Conservation (phyloP, 2,797 vertebrate genomes). For the Enteromius radiatus region DNA sequence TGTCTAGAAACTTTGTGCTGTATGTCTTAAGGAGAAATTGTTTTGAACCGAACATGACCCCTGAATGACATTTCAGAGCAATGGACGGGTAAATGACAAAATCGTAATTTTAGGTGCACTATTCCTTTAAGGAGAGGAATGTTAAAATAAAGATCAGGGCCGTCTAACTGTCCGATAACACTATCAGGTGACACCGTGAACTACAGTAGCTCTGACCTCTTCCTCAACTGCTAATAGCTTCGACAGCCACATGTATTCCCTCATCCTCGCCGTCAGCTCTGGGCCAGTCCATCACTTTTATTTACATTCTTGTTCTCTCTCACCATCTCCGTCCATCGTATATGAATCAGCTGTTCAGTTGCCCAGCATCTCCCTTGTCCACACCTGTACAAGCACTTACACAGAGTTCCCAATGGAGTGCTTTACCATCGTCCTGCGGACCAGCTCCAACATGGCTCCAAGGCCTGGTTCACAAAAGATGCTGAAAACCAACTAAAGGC, state of each 20-base stretch:
- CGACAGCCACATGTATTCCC: conserved; percentile 64
- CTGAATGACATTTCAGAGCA: neutral
- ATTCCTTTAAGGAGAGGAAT: neutral
- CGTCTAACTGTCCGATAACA: conserved; percentile 8
- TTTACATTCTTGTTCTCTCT: conserved; percentile 58
- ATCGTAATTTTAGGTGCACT: neutral
- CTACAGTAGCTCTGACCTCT: conserved; percentile 70
- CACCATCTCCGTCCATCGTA: conserved; percentile 27
- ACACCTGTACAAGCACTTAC: conserved; percentile 50
- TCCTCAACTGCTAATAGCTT: conserved; percentile 74
- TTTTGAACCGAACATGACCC: neutral
- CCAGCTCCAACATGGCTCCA: neutral
- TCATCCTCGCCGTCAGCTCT: conserved; percentile 31
- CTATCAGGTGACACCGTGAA: conserved; percentile 52
- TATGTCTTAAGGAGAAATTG: conserved; percentile 28
- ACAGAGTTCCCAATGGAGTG: neutral
- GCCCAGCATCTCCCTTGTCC: conserved; percentile 46
- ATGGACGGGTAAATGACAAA: neutral
- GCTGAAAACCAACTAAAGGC: neutral
- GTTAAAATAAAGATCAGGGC: conserved; percentile 9
- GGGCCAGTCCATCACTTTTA: conserved; percentile 52
- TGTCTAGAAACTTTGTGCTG: neutral
- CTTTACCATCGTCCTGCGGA: neutral
- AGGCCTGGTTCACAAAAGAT: conserved; percentile 14
- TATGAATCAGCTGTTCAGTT: conserved; percentile 60